phyloP scores from a whole-genome alignment of 92 coral and sea anemone genomes.

The Diadumene lineata region DNA sequence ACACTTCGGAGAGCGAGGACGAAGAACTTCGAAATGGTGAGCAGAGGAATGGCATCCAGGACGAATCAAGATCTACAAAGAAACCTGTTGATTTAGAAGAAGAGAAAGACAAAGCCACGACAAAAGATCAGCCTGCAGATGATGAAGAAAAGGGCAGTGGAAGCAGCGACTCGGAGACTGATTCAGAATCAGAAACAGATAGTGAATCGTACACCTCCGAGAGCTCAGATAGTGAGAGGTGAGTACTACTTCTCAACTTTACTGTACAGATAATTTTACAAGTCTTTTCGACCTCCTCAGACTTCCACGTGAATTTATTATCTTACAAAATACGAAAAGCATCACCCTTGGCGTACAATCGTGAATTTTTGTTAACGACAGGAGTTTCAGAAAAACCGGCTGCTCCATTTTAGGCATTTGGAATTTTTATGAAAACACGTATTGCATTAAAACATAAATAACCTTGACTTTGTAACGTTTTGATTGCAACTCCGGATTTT shows the following conservation, averaged over 20 bases:
- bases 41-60: constrained; percentile 46
- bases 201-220: constrained; percentile 32
- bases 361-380: no score
- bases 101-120: constrained; percentile 32
- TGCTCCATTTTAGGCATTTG: not conserved
- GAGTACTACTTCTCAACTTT: not conserved
- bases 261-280: not conserved
- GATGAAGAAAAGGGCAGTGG: constrained; percentile 17
- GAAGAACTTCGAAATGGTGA: constrained; percentile 36
- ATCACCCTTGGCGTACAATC: not conserved
- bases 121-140: constrained; percentile 31
- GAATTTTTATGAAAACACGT: not conserved
- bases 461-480: constrained; percentile 1
- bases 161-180: constrained; percentile 38
- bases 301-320: no score
- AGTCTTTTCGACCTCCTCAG: not conserved
- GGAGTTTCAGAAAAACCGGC: not conserved
- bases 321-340: no score
- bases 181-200: constrained; percentile 49
- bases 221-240: constrained; percentile 39
- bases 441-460: not conserved
- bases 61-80: constrained; percentile 27
- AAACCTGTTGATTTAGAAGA: constrained; percentile 36
- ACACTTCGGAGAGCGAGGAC: constrained; percentile 33
- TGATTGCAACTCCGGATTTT: not conserved